Conservation (phyloP, 2,888 invertebrate species). For the Amphiduros pacificus region DNA sequence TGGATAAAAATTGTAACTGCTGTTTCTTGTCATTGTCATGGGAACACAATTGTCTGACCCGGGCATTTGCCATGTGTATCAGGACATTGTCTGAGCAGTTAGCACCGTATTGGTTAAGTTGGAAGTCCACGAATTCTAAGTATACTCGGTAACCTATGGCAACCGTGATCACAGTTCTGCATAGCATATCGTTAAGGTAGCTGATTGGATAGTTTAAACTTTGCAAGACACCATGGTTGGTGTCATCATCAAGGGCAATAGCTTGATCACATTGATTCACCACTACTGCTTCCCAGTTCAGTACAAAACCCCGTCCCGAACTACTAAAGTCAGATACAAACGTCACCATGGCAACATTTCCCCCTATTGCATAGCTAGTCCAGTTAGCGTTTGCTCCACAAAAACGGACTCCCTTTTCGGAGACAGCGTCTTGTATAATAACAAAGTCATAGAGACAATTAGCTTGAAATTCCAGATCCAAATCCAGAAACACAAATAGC, state of each 20-base stretch:
- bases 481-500: not conserved
- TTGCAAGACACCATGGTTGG: conserved; percentile 57
- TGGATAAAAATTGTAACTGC: not conserved
- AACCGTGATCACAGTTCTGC: conserved; percentile 70
- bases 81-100: not conserved
- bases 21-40: not conserved
- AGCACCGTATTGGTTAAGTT: not conserved
- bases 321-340: conserved; percentile 12
- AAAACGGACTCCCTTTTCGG: not conserved
- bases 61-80: not conserved
- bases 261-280: not conserved
- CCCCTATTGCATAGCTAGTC: not conserved
- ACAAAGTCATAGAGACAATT: conserved; percentile 17
- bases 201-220: conserved; percentile 73
- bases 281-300: conserved; percentile 4
- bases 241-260: not conserved
- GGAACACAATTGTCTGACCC: not conserved
- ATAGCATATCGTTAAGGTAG: conserved; percentile 75
- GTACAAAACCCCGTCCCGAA: conserved; percentile 3
- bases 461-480: conserved; percentile 11
- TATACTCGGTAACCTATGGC: conserved; percentile 63
- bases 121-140: conserved; percentile 1
- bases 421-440: not conserved
- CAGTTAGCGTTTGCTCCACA: not conserved
- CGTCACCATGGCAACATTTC: conserved; percentile 1